Base-by-base conservation (phyloP, 2,888 invertebrate genomes). In the Mythimna loreyi region DNA sequence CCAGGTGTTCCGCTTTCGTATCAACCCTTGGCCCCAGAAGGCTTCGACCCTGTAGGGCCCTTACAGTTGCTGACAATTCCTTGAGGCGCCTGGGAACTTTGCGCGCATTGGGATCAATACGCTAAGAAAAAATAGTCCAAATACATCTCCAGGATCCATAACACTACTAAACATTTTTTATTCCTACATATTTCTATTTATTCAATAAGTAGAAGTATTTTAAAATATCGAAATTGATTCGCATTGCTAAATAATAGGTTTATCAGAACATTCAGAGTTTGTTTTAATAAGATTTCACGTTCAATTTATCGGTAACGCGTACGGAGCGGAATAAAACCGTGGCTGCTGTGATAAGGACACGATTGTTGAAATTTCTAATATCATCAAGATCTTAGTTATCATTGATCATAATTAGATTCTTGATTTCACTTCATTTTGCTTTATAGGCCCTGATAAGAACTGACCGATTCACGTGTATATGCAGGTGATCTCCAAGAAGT, bases 251-350 rank as follows among this genome's bases (percentile, higher is more conserved):
- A 30, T 33, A 74, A 76, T 33, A 47, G 25, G 7, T 53, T 53
- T 70, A 63, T 70, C 76, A 55, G 19, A 21, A 45, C 8, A 56
- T 45, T 71, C 62, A 8, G 7, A 52, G 13, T 56, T 43, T 36
- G 25, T 47, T 28, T 50, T 33, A 49, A 47, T 21, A 56, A 30
- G 1, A 72, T 65, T 77, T 65, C 75, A 77, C 77, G 72, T 75
- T 52, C 55, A 21, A 53, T 77, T 56, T 72, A 77, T 77, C 75
- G 30, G 11, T 13, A 3, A 25, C 75, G 56, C 69, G 50, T 57
- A 11, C 16, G 23, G 5, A 28, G 43, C 40, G 52, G 57, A 69
- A 65, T 47, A 65, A 55, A 72, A 52, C 45, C 21, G 16, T 19
- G 11, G 21, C n/a, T 50, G 25, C 43, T 23, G 9, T 21, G 75